Base-by-base conservation (phyloP, 1,140 invertebrate genomes). In the Panagrolaimus sp. region DNA sequence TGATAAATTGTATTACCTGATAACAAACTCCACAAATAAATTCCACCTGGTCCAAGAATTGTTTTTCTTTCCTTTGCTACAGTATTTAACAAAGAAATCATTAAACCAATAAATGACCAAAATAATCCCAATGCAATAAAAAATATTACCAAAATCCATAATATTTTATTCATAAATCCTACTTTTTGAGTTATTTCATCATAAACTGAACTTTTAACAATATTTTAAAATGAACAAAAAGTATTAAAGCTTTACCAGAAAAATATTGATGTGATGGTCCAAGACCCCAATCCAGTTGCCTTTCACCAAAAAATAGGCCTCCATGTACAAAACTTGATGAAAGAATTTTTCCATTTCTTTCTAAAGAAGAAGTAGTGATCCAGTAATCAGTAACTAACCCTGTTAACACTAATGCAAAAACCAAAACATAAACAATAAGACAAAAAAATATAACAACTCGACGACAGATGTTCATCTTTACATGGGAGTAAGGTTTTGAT, bases 321-420 rank as follows among this genome's bases (percentile, higher is more conserved):
- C 69, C 73, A 46, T 77, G 68, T 25, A 75, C 63, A 61, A 48
- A 53, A 44, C 45, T 68, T 23, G 42, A 53, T 20, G 44, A 27
- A 9, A 69, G 67, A 11, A 5, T 38, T 66, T 57, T 63, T 16
- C 74, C 74, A 68, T 76, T 72, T 9, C 74, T 42, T 11, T 65
- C 46, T 31, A 75, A 65, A 38, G 51, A 25, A 42, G 67, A 44
- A 16, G 66, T 45, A 16, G 46, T 46, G 8, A 76, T 57, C 74
- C 74, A 75, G 64, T 68, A 76, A 51, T 75, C 74, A 27, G 74
- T 75, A 43, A 65, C 31, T 20, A 75, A n/a, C 2, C 74, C 66
- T 31, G 68, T 63, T 51, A 69, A 38, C 16, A 66, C 67, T 13
- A 69, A 51, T 11, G 61, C 27, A 66, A 66, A 25, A 16, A 45